phyloP scores from a whole-genome alignment of 1,140 invertebrate genomes.

The Lucilia sericata region DNA sequence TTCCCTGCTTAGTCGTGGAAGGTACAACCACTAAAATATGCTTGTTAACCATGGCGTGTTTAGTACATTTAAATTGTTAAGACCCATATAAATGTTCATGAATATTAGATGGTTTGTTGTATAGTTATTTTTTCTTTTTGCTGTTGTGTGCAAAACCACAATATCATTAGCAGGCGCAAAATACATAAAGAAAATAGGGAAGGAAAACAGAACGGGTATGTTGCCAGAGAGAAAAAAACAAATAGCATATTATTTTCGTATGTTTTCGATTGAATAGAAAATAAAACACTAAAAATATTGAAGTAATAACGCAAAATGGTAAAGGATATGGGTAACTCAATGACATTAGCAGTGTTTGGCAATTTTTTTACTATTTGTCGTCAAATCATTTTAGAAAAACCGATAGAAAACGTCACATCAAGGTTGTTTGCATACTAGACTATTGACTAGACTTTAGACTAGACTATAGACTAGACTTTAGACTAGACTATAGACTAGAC shows the following conservation, averaged over 20 bases:
- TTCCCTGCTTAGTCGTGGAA: not conserved
- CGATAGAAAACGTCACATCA: too few relatives aligned
- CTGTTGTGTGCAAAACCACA: not conserved
- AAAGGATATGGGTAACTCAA: not conserved
- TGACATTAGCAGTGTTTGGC: too few relatives aligned
- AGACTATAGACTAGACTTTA: too few relatives aligned
- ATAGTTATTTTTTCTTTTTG: not conserved
- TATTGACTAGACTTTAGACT: too few relatives aligned
- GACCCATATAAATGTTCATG: conserved; percentile 16
- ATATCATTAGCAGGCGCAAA: not conserved
- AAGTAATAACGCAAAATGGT: not conserved
- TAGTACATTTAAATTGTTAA: conserved; percentile 17
- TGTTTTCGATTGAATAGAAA: not conserved
- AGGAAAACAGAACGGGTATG: not conserved
- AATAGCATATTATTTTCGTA: not conserved
- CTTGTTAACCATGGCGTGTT: conserved; percentile 6
- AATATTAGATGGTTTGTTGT: not conserved
- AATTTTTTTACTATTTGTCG: too few relatives aligned
- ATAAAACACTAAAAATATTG: not conserved
- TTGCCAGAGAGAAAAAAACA: not conserved
- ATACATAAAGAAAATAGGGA: not conserved
- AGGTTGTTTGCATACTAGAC: too few relatives aligned
- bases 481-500: too few relatives aligned
- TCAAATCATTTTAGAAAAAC: too few relatives aligned
- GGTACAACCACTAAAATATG: not conserved